Evolutionary conservation across 2,113 vertebrate species (phyloP), one percentile per base, ranked within the genome.

Genomic region (Sapajus apella): DNA sequence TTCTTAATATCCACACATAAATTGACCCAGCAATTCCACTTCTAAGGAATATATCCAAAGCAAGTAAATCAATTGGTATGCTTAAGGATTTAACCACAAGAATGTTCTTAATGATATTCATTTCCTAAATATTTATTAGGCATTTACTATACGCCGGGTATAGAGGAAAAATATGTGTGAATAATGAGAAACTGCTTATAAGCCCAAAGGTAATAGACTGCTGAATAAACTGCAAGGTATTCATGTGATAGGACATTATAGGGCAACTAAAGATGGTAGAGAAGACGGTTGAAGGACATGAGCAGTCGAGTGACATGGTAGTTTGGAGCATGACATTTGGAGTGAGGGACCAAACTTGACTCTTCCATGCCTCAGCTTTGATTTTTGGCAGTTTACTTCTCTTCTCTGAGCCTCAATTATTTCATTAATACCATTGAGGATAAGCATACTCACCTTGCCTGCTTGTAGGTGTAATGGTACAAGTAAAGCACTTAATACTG

Each of bases 1-100:
- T 37, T 83, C 82, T 58, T 35, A 40, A 30, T 37, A n/a, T 17
- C 8, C 25, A 72, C 17, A 21, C 37, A 0, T 4, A 4, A 56
- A 95, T 87, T 76, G 55, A 77, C 11, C 30, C 56, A 82, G 43
- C 9, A 72, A 20, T 37, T 37, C 45, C 27, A 25, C 27, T 56
- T 47, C 37, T 70, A 20, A 90, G 82, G 64, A 92, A 30, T 13
- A 30, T 35, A 30, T 52, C 61, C 52, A 21, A 35, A 47, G 47
- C 66, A 83, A 94, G 70, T n/a, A 43, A 93, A 45, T 47, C 45
- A 47, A 73, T 83, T 47, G 4, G 47, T 86, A 12, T 52, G 3
- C 72, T 91, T 96, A 45, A 96, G 94, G 20, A 81, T 25, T 82
- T 92, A 90, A 10, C 25, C 37, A 7, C 45, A 85, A 87, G 52